A percentile compares a stretch with the other conserved stretches of the same genome.
Evolutionary conservation across 2,888 invertebrate genomes (phyloP).

Genomic region (Drosophila neonasuta): DNA sequence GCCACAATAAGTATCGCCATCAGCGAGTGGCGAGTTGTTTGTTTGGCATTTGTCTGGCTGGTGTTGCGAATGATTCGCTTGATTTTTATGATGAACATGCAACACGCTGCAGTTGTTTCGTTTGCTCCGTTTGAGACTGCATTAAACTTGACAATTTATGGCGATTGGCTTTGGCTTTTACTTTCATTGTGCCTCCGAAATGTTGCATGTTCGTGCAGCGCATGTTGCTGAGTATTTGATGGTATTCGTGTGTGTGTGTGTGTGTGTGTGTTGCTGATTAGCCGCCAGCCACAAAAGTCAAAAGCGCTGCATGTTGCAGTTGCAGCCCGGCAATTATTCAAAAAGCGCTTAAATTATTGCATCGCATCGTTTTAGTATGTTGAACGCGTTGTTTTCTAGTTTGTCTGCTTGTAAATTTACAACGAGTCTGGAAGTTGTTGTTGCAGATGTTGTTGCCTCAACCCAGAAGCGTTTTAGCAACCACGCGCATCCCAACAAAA

Average conservation of each 20-base stretch:
- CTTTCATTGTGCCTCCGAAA: conserved; percentile 48
- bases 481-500: conserved; percentile 48
- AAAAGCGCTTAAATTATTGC: conserved; percentile 63
- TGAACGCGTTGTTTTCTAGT: conserved; percentile 75
- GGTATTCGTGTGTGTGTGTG: conserved; percentile 13
- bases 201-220: conserved; percentile 58
- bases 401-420: conserved; percentile 64
- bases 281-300: conserved; percentile 55
- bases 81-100: conserved; percentile 63
- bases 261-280: conserved; percentile 46
- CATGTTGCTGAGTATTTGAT: conserved; percentile 20
- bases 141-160: conserved; percentile 61
- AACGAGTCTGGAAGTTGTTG: conserved; percentile 7
- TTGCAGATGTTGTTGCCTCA: conserved; percentile 41
- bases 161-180: conserved; percentile 50
- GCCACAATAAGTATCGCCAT: neutral
- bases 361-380: conserved; percentile 51
- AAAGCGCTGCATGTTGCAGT: conserved; percentile 42
- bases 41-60: conserved; percentile 25
- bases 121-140: conserved; percentile 13
- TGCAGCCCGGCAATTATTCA: conserved; percentile 65
- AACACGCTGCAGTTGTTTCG: conserved; percentile 23
- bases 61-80: conserved; percentile 22
- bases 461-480: conserved; percentile 72
- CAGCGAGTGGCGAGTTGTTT: conserved; percentile 29